Conservation (phyloP, 92 coral and sea anemone species). For the Galaxea fascicularis region DNA sequence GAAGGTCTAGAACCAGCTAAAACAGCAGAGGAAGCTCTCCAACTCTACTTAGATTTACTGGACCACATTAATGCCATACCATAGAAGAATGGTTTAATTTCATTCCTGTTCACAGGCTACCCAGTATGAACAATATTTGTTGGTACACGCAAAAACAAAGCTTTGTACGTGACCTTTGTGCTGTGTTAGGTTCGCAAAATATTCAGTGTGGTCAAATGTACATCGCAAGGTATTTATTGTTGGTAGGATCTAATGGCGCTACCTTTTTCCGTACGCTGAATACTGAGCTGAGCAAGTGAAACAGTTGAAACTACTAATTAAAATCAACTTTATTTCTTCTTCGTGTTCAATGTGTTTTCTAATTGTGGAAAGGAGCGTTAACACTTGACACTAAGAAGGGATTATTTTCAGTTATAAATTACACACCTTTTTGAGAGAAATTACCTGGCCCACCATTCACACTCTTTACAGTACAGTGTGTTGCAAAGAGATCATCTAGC, state of each 20-base stretch:
- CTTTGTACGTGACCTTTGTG: not conserved
- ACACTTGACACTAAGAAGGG: conserved; percentile 10
- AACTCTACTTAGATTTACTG: conserved; percentile 25
- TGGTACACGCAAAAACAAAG: conserved; percentile 28
- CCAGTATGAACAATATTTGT: conserved; percentile 17
- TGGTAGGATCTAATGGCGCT: conserved; percentile 7
- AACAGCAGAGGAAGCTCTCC: conserved; percentile 45
- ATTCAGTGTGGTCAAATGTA: conserved; percentile 22
- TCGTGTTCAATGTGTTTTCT: conserved; percentile 7
- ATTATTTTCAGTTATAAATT: conserved; percentile 10
- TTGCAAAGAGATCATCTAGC: conserved; percentile 12
- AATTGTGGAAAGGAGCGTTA: not conserved
- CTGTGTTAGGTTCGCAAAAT: conserved; percentile 12
- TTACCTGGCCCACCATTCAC: conserved; percentile 10
- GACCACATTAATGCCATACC: conserved; percentile 5
- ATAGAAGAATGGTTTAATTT: conserved; percentile 18
- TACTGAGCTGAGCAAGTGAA: conserved; percentile 15
- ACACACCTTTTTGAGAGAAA: conserved; percentile 12
- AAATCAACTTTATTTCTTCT: conserved; percentile 19
- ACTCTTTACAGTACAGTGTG: conserved; percentile 3
- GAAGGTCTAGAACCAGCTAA: conserved; percentile 17
- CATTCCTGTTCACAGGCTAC: conserved; percentile 26
- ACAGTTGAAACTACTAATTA: conserved; percentile 7
- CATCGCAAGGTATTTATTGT: conserved; percentile 26
- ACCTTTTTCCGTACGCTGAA: conserved; percentile 17